Base-by-base conservation (phyloP, 2,888 invertebrate species). In the Lagria hirta region DNA sequence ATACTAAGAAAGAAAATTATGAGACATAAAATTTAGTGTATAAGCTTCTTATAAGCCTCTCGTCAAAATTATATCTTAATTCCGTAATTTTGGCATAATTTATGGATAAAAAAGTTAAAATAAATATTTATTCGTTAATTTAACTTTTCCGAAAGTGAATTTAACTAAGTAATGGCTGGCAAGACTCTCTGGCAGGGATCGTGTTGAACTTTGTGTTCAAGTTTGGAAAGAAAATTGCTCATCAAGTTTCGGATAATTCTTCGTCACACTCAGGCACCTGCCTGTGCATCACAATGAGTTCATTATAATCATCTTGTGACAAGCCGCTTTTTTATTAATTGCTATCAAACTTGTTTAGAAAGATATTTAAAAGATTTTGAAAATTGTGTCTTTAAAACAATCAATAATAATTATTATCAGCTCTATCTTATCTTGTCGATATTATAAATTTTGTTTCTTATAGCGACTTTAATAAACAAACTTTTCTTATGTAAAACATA, bases 181-280 rank as follows among this genome's bases (percentile, higher is more conserved):
- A 32, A 37, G 29, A 43, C 23, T 37, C 43, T 37, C n/a, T n/a
- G n/a, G 48, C 13, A 43, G 42, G 49, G 47, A 47, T 49, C 44
- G 41, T 43, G 38, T 49, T 44, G 36, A 47, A 52, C 48, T 43
- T 37, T 30, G 29, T 35, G 45, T 47, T 22, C 35, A 44, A 48
- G 43, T 49, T 44, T 18, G 43, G 22, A 43, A 42, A 42, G 55
- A 55, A 55, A 60, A 58, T 52, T 50, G 54, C 55, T 60, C 58
- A 60, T 60, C 60, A 60, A 52, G 49, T 55, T 54, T 41, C 51
- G 52, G 50, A 52, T 43, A 55, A 63, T 62, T 62, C 60, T 54
- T 52, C 51, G 61, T 60, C 63, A 62, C 62, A 62, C 58, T 56
- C 55, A 55, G 44, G 61, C 59, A 61, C 60, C 63, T 63, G 63